phyloP scores from a whole-genome alignment of 1,140 invertebrate genomes.

The Drosophila baimaii region DNA sequence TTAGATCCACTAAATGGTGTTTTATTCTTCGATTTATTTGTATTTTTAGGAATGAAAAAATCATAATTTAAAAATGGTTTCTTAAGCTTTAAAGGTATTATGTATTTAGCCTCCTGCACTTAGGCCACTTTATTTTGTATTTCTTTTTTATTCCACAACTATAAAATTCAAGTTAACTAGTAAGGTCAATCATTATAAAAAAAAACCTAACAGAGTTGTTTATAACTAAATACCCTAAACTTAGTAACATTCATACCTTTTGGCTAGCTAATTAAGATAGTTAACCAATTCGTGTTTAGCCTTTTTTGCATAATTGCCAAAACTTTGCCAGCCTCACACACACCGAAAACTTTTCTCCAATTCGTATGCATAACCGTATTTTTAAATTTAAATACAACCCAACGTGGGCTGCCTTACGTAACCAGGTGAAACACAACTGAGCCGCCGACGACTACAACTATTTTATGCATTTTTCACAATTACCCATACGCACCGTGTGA shows the following conservation, averaged over 20 bases:
- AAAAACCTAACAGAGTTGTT: background rate
- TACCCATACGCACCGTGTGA: constrained; percentile 73
- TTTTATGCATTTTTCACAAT: constrained; percentile 69
- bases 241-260: background rate
- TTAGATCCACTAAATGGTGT: background rate
- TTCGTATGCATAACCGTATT: constrained; percentile 34
- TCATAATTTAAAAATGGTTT: background rate
- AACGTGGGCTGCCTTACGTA: background rate
- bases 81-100: no score
- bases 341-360: constrained; percentile 5
- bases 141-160: no score
- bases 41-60: background rate
- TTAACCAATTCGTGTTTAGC: background rate
- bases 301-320: constrained; percentile 22
- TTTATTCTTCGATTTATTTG: background rate
- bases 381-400: constrained; percentile 35
- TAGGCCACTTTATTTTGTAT: no score
- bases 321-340: constrained; percentile 7
- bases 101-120: no score
- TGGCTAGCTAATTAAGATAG: constrained; percentile 20
- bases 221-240: no score
- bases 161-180: no score
- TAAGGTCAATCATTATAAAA: background rate
- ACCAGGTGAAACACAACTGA: background rate
- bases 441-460: constrained; percentile 19